These are phyloP conservation scores for Acrocera orbiculus DNA, from an alignment of 2,888 invertebrate genomes.

Conservation along the genomic window DNA sequence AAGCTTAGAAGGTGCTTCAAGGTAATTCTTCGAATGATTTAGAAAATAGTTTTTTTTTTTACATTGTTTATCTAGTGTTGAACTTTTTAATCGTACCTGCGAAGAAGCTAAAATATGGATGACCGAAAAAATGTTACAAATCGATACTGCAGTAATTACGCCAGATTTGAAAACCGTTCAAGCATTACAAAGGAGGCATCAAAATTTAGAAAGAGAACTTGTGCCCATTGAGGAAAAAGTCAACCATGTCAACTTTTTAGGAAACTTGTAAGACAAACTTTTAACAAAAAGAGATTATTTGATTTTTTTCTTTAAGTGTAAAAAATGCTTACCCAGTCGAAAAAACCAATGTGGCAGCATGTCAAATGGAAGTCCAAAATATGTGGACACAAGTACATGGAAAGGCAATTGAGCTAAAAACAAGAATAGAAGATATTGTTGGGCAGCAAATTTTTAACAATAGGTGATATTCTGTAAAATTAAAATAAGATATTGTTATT, in stretches of 20 bases:
- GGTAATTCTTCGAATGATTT: neutral
- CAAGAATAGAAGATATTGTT: constrained; percentile 79
- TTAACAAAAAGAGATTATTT: neutral
- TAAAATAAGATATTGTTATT: no score
- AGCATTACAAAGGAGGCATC: constrained; percentile 78
- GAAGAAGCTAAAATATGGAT: constrained; percentile 97
- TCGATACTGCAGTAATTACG: constrained; percentile 59
- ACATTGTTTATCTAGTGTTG: constrained; percentile 44
- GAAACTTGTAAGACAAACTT: constrained; percentile 48
- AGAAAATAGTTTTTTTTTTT: constrained; percentile 11
- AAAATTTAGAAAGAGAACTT: constrained; percentile 83
- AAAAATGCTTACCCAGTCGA: constrained; percentile 86
- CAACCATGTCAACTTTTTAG: constrained; percentile 67
- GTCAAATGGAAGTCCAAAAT: constrained; percentile 69
- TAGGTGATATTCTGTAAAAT: constrained; percentile 5
- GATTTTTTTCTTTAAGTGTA: constrained; percentile 38
- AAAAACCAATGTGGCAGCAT: constrained; percentile 61
- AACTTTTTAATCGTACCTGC: constrained; percentile 87
- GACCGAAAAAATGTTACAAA: constrained; percentile 82
- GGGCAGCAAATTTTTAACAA: constrained; percentile 65
- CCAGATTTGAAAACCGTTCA: constrained; percentile 81
- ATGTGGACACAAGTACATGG: constrained; percentile 78
- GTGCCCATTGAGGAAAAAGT: constrained; percentile 92
- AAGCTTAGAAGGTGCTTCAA: constrained; percentile 73
- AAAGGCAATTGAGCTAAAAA: constrained; percentile 68